These are phyloP conservation scores for Piezodorus guildinii DNA, from an alignment of 1,140 invertebrate genomes.

Conservation along the genomic window DNA sequence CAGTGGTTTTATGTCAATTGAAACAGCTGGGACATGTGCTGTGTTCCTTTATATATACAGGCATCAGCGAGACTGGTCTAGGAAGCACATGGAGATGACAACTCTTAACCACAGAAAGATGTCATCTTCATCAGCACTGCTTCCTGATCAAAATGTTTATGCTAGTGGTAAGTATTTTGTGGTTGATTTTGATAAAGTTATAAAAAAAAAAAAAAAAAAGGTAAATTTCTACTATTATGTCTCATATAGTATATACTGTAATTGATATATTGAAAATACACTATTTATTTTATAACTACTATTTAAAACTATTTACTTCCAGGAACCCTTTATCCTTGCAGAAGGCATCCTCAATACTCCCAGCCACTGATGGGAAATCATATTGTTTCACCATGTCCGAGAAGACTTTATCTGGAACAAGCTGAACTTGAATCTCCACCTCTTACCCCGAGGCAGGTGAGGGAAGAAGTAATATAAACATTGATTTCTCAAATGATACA, in stretches of 20 bases:
- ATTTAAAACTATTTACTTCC: conserved; percentile 3
- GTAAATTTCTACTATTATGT: too few relatives aligned
- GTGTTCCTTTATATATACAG: conserved; percentile 75
- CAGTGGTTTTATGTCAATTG: conserved; percentile 67
- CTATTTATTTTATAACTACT: too few relatives aligned
- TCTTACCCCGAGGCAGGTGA: conserved; percentile 22
- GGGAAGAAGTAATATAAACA: too few relatives aligned
- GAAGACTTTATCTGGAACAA: conserved; percentile 28
- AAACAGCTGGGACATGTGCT: conserved; percentile 70
- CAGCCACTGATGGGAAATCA: conserved; percentile 33
- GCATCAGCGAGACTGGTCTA: conserved; percentile 47
- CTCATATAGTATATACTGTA: neutral
- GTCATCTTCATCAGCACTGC: conserved; percentile 21
- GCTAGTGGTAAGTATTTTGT: conserved; percentile 18
- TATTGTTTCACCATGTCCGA: conserved; percentile 28
- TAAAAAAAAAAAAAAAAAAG: too few relatives aligned
- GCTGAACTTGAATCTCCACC: conserved; percentile 20
- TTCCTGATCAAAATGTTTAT: conserved; percentile 25
- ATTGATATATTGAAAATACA: neutral
- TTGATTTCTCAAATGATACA: too few relatives aligned
- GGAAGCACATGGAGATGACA: conserved; percentile 30
- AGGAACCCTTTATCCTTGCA: conserved; percentile 33
- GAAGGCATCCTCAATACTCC: conserved; percentile 33
- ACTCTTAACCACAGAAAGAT: conserved; percentile 34
- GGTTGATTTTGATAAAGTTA: neutral